Base-by-base conservation (phyloP, 2,113 vertebrate species). In the Mus pahari region DNA sequence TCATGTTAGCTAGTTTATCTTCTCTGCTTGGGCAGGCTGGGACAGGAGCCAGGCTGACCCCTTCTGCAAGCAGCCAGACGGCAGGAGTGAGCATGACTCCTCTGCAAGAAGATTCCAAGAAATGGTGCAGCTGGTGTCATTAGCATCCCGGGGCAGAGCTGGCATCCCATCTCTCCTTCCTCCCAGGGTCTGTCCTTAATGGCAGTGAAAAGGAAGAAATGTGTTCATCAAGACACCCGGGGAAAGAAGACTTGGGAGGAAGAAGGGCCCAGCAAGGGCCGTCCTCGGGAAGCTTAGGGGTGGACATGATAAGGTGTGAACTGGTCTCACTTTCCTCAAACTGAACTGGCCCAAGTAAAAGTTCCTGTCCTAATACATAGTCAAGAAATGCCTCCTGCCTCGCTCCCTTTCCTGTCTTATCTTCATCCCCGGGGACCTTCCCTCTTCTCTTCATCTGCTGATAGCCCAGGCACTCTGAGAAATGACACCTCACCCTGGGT, bases 221-320 rank as follows among this genome's bases (percentile, higher is more conserved):
- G 7, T 1, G 42, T 64, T 33, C 48, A 71, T 53, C 79, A 71
- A 16, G 90, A 13, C 3, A 7, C 11, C 19, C 26, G 2, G 31
- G 2, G 28, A 28, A 19, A 31, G 26, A 39, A 71, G 26, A n/a
- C 4, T 42, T 1, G 2, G n/a, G 42, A 81, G 36, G 24, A n/a
- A n/a, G n/a, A n/a, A 64, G 19, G 22, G 7, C 13, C 17, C 55
- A 8, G 24, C 16, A 24, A 12, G 24, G 33, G 19, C 24, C 26
- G 26, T 3, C 24, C 26, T 16, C 0, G 1, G 5, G 53, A 5
- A 24, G 62, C 2, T 4, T 0, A 20, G 31, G 7, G 50, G 39
- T 1, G 3, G 87, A 3, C 0, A 0, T 0, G 2, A 24, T 33
- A n/a, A 5, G 26, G 12, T 7, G 11, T 7, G 33, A 7, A 0